Evolutionary conservation across 2,113 vertebrate species (phyloP), one percentile per base, ranked within the genome.

Genomic region (Malurus cyaneus): DNA sequence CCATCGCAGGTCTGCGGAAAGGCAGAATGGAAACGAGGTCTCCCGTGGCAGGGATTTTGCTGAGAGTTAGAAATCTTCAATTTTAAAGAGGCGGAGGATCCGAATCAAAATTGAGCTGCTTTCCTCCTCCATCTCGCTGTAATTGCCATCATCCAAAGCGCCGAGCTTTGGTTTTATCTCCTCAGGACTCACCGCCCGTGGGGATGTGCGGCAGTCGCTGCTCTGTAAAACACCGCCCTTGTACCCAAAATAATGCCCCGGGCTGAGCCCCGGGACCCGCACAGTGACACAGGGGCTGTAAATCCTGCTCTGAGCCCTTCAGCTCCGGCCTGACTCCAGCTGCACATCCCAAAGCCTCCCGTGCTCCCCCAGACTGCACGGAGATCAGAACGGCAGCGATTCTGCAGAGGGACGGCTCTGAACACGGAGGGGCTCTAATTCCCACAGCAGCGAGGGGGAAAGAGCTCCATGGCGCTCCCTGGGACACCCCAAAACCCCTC

Each of bases 21-120:
- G 47, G 29, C 86, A 94, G 67, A 53, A 88, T 79, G 78, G 78
- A 96, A 93, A 73, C 79, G 60, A 2, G 42, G 46, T 56, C 91
- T 95, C 93, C 66, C 2, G 18, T n/a, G 53, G 47, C 19, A 53
- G 28, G 50, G 60, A 72, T 69, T 94, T 85, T 91, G 79, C 83
- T 88, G 61, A 91, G 71, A 93, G n/a, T 86, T 78, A 83, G 52
- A 64, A 89, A 76, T 24, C 69, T 96, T 84, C 71, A 18, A 42
- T 92, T 95, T 93, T 92, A 74, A 94, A 95, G 79, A 89, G 73
- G 39, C 74, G 80, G 41, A 80, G 28, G 34, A 69, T 82, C 82
- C 56, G 60, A 69, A 96, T 77, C 44, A 76, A 62, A 60, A 49
- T 6, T 8, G 72, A 80, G 84, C 76, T 47, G 86, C 56, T 65